phyloP scores from a whole-genome alignment of 2,113 vertebrate genomes.

The Cromileptes altivelis region DNA sequence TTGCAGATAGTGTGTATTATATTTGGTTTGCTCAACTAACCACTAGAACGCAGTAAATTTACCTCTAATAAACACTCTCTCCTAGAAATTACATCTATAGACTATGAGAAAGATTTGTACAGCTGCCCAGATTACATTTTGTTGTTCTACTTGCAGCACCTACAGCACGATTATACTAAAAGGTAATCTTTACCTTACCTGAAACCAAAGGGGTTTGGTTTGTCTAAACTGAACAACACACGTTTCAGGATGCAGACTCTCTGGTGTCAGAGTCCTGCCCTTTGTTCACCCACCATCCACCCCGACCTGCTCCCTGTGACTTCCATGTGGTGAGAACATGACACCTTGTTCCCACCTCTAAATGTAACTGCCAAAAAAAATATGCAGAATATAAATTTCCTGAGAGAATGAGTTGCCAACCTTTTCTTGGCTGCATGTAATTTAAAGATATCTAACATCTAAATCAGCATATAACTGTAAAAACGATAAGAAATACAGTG shows the following conservation, averaged over 20 bases:
- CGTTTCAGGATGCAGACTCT: background rate
- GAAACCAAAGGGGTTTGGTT: background rate
- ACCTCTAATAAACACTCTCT: background rate
- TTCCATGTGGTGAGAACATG: background rate
- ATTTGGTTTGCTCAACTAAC: background rate
- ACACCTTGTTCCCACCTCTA: background rate
- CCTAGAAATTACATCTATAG: background rate
- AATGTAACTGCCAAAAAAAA: background rate
- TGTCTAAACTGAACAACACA: background rate
- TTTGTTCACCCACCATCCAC: conserved; percentile 1
- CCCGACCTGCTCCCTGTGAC: background rate
- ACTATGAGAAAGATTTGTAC: background rate
- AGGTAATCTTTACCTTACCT: background rate
- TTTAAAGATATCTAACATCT: background rate
- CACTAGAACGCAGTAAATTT: background rate
- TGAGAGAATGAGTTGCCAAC: background rate
- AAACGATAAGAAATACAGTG: background rate
- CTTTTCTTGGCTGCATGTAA: background rate
- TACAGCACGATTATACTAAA: background rate
- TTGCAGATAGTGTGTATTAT: background rate
- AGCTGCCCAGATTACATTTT: background rate
- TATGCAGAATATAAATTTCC: no score
- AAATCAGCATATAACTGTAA: background rate
- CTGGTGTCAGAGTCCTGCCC: background rate
- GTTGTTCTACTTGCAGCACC: background rate